Conservation (phyloP, 2,797 vertebrate species). For the Phataginus tricuspis region DNA sequence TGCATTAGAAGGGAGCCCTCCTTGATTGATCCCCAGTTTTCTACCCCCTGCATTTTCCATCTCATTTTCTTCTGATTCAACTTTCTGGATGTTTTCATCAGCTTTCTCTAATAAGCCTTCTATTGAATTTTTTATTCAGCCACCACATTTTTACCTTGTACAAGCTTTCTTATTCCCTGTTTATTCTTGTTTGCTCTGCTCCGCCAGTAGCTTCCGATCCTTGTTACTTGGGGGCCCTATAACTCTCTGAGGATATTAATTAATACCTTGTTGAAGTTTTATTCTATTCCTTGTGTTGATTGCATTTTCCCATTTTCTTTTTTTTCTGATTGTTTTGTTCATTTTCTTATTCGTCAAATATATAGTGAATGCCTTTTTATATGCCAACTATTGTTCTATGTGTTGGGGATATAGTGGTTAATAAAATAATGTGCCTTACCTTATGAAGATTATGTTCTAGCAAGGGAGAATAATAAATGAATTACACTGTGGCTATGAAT, state of each 20-base stretch:
- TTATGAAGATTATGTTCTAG: background rate
- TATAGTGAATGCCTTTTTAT: background rate
- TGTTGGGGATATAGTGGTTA: background rate
- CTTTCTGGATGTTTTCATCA: conserved; percentile 5
- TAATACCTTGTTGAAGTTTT: background rate
- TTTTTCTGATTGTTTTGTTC: background rate
- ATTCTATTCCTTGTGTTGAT: background rate
- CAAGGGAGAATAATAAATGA: background rate
- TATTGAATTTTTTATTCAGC: background rate
- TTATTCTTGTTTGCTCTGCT: background rate
- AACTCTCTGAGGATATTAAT: background rate
- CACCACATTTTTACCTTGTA: background rate
- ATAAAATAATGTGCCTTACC: background rate
- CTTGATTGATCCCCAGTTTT: background rate
- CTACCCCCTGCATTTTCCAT: background rate
- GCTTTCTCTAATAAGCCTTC: background rate
- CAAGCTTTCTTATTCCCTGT: background rate
- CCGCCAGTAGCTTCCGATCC: background rate
- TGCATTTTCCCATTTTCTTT: background rate
- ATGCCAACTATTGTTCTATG: background rate
- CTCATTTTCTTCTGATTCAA: conserved; percentile 29
- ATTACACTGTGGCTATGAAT: background rate
- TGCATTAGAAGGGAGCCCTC: background rate
- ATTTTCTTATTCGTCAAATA: conserved; percentile 34
- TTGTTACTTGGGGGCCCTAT: background rate